Base-by-base conservation (phyloP, 2,113 vertebrate species). In the Platanista minor region DNA sequence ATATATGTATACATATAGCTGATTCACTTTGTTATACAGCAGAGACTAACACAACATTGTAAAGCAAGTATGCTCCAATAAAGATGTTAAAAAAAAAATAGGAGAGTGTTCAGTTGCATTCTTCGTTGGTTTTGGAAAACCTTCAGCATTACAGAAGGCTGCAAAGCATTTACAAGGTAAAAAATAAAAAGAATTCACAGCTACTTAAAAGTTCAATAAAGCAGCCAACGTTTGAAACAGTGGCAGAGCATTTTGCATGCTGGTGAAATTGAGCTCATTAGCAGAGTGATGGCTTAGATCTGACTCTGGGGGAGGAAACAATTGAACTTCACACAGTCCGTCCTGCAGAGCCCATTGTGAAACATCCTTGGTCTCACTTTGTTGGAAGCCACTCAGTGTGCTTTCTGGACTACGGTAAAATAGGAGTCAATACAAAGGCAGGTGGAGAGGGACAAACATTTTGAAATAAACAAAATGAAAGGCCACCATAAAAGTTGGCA, bases 401-500 rank as follows among this genome's bases (percentile, higher is more conserved):
- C 36, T 85, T 96, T 91, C 66, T 97, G 49, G 89, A 89, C 92
- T 88, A 74, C 85, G 83, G 93, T 90, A 93, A 95, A 17, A 72
- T 29, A 84, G 52, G 15, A 17, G 14, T 89, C 92, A 77, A 77
- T 84, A 97, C 59, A 97, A 96, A 98, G 96, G 39, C 43, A 71
- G 39, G 14, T 39, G 77, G 91, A 94, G 62, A 87, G 84, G 23
- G 87, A 77, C 54, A 18, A 77, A 43, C 17, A 64, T 92, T 96
- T 97, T 95, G 29, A 97, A 97, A 97, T 83, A 54, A 96, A 96
- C 82, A 95, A 87, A 97, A 95, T 84, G 6, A 96, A 98, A 98
- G 59, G 74, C 92, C 95, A 88, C 0, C 0, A 81, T 82, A 86
- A 86, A 85, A 80, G 29, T 67, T 39, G 3, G 9, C 1, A 4